Conservation (phyloP, 2,797 vertebrate species). For the Serranus cabrilla region DNA sequence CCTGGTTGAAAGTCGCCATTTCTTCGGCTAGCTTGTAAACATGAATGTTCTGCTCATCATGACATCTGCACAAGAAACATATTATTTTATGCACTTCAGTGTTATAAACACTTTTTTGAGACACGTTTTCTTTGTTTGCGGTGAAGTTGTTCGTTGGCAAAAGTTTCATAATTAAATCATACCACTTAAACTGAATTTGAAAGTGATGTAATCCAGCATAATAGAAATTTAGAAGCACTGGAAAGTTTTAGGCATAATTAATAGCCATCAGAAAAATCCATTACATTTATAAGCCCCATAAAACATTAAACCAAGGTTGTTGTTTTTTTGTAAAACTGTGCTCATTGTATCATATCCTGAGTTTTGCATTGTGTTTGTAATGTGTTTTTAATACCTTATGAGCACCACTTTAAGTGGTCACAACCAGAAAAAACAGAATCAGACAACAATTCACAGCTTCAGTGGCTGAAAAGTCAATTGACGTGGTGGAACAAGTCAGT, state of each 20-base stretch:
- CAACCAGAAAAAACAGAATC: constrained; percentile 8
- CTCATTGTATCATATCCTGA: constrained; percentile 1
- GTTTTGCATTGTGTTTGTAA: constrained; percentile 12
- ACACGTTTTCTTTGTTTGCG: background rate
- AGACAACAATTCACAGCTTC: constrained; percentile 41
- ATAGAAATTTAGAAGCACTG: background rate
- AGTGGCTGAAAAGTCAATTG: constrained; percentile 49
- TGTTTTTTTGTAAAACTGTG: background rate
- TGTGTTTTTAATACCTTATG: constrained; percentile 11
- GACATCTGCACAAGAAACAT: too few relatives aligned
- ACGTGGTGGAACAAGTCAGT: constrained; percentile 51
- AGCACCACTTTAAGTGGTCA: constrained; percentile 15
- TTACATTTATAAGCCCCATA: background rate
- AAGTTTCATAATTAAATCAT: constrained; percentile 13
- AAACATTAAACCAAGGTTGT: background rate
- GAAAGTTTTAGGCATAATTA: constrained; percentile 1
- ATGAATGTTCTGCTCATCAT: too few relatives aligned
- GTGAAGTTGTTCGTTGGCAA: background rate
- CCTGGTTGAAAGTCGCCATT: too few relatives aligned
- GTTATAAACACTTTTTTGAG: too few relatives aligned
- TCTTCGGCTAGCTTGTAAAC: too few relatives aligned
- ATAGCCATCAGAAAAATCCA: background rate
- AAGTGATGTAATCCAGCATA: background rate
- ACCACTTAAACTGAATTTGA: constrained; percentile 3
- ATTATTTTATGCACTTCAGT: too few relatives aligned